These are phyloP conservation scores for Drosophila testacea DNA, from an alignment of 2,888 invertebrate species.

Conservation along the genomic window DNA sequence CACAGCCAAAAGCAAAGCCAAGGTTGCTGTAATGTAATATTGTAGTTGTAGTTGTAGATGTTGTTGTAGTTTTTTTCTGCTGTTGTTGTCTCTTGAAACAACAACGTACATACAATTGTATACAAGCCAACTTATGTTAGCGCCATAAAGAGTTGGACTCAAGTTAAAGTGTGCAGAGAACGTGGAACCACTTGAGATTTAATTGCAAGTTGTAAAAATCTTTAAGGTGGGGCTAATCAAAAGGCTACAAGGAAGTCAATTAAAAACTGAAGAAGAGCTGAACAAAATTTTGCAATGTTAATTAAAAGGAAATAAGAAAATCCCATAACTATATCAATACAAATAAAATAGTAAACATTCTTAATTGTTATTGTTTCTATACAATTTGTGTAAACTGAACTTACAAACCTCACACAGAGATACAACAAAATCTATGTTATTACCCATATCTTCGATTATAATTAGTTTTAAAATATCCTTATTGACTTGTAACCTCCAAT, in stretches of 20 bases:
- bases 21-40: slow-evolving; percentile 55
- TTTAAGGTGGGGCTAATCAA: slow-evolving; percentile 49
- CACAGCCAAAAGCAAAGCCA: slow-evolving; percentile 61
- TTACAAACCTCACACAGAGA: not conserved
- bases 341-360: slow-evolving; percentile 1
- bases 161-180: slow-evolving; percentile 31
- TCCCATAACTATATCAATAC: not conserved
- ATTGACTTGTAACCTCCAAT: too few relatives aligned
- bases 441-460: too few relatives aligned
- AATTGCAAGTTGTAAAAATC: slow-evolving; percentile 61
- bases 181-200: slow-evolving; percentile 39
- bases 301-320: slow-evolving; percentile 1
- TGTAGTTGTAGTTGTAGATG: slow-evolving; percentile 24
- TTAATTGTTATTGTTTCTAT: not conserved
- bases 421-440: not conserved
- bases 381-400: not conserved
- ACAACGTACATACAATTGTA: slow-evolving; percentile 25
- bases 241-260: slow-evolving; percentile 39
- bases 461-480: too few relatives aligned
- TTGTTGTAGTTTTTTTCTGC: slow-evolving; percentile 11
- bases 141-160: slow-evolving; percentile 63
- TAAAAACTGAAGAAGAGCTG: slow-evolving; percentile 8
- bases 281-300: not conserved
- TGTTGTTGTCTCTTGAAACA: slow-evolving; percentile 36
- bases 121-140: slow-evolving; percentile 48